Evolutionary conservation across 2,797 vertebrate species (phyloP).

Genomic region (Poecilia velifera): DNA sequence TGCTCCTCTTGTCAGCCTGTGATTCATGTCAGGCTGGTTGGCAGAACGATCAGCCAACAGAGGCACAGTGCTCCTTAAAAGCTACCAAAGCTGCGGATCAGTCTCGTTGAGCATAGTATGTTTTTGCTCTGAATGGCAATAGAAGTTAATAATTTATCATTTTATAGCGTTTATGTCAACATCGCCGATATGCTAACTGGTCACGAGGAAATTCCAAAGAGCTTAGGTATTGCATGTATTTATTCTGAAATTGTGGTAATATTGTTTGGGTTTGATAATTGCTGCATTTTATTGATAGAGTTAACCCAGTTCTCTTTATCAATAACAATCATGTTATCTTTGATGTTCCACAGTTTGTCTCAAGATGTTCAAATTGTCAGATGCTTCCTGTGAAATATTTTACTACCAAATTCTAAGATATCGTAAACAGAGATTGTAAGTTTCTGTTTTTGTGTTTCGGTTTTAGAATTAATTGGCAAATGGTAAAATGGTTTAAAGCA

Average conservation of each 20-base stretch:
- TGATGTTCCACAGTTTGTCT: not conserved
- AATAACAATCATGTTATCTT: not conserved
- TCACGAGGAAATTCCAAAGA: slow-evolving; percentile 17
- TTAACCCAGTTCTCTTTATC: not conserved
- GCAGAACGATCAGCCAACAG: not conserved
- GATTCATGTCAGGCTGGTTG: not conserved
- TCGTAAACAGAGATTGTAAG: not conserved
- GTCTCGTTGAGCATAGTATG: not conserved
- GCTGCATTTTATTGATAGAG: not conserved
- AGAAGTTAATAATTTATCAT: slow-evolving; percentile 50
- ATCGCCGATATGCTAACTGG: slow-evolving; percentile 17
- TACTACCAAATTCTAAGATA: not conserved
- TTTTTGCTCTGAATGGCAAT: slow-evolving; percentile 23
- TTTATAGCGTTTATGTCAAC: slow-evolving; percentile 52
- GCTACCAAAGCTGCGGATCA: not conserved
- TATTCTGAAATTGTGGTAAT: not conserved
- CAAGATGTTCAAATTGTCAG: not conserved
- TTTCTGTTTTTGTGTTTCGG: not conserved
- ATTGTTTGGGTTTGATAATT: not conserved
- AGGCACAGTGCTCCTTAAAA: not conserved
- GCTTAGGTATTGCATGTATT: not conserved
- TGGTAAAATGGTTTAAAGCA: not conserved
- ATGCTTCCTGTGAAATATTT: not conserved
- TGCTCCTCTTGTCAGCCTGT: not conserved
- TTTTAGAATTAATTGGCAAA: not conserved